phyloP scores from a whole-genome alignment of 2,888 invertebrate species.

The Lasioglossum lativentre region DNA sequence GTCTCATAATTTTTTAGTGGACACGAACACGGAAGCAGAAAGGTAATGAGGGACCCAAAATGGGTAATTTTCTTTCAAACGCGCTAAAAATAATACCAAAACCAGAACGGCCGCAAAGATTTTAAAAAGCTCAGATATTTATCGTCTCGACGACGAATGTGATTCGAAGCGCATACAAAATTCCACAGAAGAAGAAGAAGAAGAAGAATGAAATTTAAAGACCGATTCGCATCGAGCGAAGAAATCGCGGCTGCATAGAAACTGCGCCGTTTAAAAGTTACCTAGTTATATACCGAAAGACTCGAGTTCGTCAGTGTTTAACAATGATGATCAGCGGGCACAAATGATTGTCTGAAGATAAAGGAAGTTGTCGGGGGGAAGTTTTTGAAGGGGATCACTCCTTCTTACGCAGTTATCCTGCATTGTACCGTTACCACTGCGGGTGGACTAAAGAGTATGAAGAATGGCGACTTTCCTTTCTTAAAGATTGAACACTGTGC shows the following conservation, averaged over 20 bases:
- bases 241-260: conserved; percentile 24
- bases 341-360: conserved; percentile 12
- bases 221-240: conserved; percentile 10
- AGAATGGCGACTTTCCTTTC: background rate
- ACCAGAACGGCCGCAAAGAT: background rate
- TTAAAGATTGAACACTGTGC: background rate
- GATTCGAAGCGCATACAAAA: conserved; percentile 4
- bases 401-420: background rate
- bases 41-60: background rate
- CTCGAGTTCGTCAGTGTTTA: conserved; percentile 29
- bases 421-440: background rate
- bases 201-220: background rate
- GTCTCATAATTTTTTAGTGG: too few species aligned
- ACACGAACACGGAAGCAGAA: too few species aligned
- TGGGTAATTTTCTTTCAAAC: background rate
- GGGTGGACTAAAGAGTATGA: background rate
- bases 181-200: background rate
- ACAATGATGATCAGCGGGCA: conserved; percentile 26
- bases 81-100: background rate
- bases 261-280: conserved; percentile 32
- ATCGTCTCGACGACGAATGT: background rate
- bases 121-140: background rate
- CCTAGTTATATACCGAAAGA: conserved; percentile 25
- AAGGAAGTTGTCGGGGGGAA: conserved; percentile 7
- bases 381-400: background rate